Evolutionary conservation across 2,797 vertebrate species (phyloP).

Genomic region (Vultur gryphus): DNA sequence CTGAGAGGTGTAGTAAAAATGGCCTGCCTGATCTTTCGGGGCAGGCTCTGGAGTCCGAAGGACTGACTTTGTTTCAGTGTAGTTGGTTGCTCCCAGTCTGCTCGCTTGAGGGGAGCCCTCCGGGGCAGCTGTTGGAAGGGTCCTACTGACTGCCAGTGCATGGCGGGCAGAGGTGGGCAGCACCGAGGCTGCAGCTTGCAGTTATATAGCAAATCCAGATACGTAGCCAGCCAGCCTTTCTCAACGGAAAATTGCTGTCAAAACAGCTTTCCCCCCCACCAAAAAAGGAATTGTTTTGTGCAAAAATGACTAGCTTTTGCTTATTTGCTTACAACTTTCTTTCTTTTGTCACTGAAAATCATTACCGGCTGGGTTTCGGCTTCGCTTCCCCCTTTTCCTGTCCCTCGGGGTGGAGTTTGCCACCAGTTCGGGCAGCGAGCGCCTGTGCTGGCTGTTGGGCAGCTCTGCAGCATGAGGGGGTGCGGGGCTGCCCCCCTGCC

Average conservation of each 20-base stretch:
- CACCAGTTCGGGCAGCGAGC: accelerated
- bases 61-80: too few species aligned
- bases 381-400: background rate
- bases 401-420: background rate
- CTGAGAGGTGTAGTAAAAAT: accelerated
- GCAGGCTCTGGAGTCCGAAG: background rate
- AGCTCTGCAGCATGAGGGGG: background rate
- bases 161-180: background rate
- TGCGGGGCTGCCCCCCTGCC: background rate
- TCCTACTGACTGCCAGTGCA: background rate
- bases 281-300: background rate
- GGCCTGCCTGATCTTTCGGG: background rate
- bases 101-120: background rate
- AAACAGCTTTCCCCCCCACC: background rate
- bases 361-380: background rate
- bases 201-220: accelerated
- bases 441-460: background rate
- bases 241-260: background rate
- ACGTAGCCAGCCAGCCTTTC: background rate
- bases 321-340: background rate
- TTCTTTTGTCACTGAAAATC: background rate
- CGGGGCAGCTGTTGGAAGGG: background rate
- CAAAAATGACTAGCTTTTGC: background rate
- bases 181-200: background rate
- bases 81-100: background rate